Percentiles rank a stretch among this genome's conserved stretches.
Evolutionary conservation across 2,888 invertebrate species (phyloP).

Genomic region (Tenthredo amoena): DNA sequence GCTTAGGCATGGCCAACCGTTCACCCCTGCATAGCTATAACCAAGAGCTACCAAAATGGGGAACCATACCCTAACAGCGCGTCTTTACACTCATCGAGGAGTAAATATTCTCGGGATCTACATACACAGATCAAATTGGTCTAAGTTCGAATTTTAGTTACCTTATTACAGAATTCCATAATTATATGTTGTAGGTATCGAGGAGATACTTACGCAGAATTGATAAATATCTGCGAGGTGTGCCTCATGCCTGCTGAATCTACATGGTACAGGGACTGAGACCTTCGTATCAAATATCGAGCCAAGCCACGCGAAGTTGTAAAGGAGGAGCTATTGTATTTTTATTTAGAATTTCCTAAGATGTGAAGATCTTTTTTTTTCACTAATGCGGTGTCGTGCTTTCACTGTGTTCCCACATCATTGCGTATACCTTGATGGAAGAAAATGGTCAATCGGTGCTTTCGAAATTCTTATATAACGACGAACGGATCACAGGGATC

Average conservation of each 20-base stretch:
- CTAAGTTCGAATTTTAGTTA: neutral
- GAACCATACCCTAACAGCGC: neutral
- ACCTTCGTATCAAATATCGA: constrained; percentile 13
- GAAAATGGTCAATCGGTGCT: neutral
- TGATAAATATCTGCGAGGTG: neutral
- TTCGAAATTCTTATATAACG: neutral
- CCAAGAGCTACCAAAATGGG: neutral
- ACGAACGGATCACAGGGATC: neutral
- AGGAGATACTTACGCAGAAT: neutral
- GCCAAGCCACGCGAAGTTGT: constrained; percentile 1
- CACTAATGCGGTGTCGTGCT: neutral
- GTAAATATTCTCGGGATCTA: neutral
- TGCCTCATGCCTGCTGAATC: neutral
- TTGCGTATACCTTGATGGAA: neutral
- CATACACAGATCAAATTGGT: neutral
- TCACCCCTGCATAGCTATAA: neutral
- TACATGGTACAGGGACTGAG: neutral
- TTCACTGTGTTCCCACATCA: neutral
- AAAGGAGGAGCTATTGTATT: neutral
- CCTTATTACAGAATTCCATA: neutral
- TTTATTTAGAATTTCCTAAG: neutral
- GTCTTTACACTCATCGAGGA: neutral
- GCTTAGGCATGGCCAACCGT: neutral
- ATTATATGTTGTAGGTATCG: neutral
- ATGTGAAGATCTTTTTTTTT: constrained; percentile 7